Conservation (phyloP, 2,888 invertebrate species). For the Watsonalla cultraria region DNA sequence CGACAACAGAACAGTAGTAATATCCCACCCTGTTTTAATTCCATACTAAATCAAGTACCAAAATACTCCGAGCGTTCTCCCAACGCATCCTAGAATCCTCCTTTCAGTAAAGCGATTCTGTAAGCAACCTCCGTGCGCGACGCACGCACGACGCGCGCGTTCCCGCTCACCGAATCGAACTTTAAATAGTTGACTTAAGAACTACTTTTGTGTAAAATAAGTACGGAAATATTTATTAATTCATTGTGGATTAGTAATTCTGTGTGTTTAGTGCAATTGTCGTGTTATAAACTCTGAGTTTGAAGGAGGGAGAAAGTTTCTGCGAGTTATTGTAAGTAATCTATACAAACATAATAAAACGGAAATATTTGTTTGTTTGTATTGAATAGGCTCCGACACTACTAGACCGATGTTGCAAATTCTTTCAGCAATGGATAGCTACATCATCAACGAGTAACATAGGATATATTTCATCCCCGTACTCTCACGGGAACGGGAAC, state of each 20-base stretch:
- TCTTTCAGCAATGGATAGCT: too few species aligned
- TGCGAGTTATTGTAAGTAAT: background rate
- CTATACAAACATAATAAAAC: too few species aligned
- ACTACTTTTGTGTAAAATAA: constrained; percentile 3
- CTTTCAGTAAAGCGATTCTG: constrained; percentile 35
- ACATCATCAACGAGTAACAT: too few species aligned
- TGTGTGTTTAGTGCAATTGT: background rate
- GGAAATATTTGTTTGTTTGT: too few species aligned
- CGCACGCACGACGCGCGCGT: constrained; percentile 28
- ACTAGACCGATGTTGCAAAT: too few species aligned
- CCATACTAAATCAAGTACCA: background rate
- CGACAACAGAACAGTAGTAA: too few species aligned
- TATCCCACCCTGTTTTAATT: background rate
- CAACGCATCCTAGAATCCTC: constrained; percentile 12
- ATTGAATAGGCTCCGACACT: too few species aligned
- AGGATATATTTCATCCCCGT: too few species aligned
- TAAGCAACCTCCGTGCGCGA: constrained; percentile 28
- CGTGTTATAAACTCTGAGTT: background rate
- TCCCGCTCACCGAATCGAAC: constrained; percentile 12
- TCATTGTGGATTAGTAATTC: background rate
- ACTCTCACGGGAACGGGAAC: too few species aligned
- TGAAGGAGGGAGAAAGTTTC: background rate
- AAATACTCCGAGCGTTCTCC: background rate
- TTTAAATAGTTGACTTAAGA: constrained; percentile 6
- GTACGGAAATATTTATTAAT: background rate